Evolutionary conservation across 2,888 invertebrate genomes (phyloP).

Genomic region (Drosophila atroscutellata): DNA sequence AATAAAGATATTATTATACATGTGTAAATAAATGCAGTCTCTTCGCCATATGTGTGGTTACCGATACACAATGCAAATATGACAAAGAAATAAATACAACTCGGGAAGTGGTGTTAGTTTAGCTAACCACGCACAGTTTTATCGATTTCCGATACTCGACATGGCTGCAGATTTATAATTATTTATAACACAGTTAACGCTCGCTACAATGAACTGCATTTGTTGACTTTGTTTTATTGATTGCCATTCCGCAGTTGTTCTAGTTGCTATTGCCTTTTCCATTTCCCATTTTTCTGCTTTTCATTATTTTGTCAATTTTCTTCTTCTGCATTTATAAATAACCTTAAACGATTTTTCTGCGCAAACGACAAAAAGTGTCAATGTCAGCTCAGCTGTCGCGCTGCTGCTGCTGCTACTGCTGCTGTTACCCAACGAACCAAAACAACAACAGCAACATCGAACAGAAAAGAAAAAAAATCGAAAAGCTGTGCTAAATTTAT

Average conservation of each 20-base stretch:
- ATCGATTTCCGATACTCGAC: constrained; percentile 48
- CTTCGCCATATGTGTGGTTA: constrained; percentile 41
- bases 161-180: background rate
- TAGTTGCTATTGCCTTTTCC: background rate
- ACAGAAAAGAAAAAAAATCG: constrained; percentile 59
- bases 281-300: constrained; percentile 18
- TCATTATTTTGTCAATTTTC: constrained; percentile 17
- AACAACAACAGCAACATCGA: constrained; percentile 21
- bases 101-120: constrained; percentile 39
- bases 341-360: constrained; percentile 69
- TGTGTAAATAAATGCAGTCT: constrained; percentile 49
- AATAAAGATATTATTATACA: constrained; percentile 34
- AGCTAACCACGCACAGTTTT: constrained; percentile 18
- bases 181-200: background rate
- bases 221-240: background rate
- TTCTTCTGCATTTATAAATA: constrained; percentile 65
- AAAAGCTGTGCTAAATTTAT: constrained; percentile 78
- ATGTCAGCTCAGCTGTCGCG: constrained; percentile 75
- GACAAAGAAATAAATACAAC: constrained; percentile 16
- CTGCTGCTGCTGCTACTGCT: constrained; percentile 37
- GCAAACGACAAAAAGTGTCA: constrained; percentile 73
- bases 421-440: constrained; percentile 47
- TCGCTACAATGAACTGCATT: background rate
- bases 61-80: constrained; percentile 16
- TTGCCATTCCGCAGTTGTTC: background rate